Base-by-base conservation (phyloP, 2,888 invertebrate species). In the Ormyrus labotus region DNA sequence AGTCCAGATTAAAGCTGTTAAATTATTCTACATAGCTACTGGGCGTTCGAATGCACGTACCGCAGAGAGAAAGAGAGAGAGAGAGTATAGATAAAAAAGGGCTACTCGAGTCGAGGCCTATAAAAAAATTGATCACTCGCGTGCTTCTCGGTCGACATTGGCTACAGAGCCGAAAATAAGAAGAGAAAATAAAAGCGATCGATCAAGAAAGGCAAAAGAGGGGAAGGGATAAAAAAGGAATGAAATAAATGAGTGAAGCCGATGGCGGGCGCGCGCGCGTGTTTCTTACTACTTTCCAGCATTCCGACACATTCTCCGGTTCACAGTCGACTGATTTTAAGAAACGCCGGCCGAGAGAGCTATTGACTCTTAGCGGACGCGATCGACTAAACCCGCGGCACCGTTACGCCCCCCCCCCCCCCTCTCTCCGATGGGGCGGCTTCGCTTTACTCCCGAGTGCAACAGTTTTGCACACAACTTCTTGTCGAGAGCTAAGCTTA, bases 261-360 rank as follows among this genome's bases (percentile, higher is more conserved):
- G 13, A 60, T 60, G 60, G 6, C 34, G 60, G 13, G 34, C 19
- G 19, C 19, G 6, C 34, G 7, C 60, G 77, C 57, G 80, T 82
- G 81, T 74, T 69, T 69, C 45, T 34, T 57, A 57, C 55, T 57
- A 11, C 69, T 69, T 87, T 85, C 79, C 85, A 80, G 83, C 85
- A 86, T 86, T 86, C 88, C 86, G 83, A 84, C 83, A 84, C 87
- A 88, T 87, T 88, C 87, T 84, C 83, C 73, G 83, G 84, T 87
- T 87, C 85, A 87, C 87, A 86, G 86, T 87, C 85, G 84, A 87
- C 84, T 85, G 87, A 85, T 86, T 88, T 88, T 87, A 88, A 85
- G 86, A 86, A 86, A 85, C 84, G 83, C 79, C 67, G 75, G 61
- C 68, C 57, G 50, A 13, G 45, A 34, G 47, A 19, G 11, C 11